Evolutionary conservation across 2,888 invertebrate genomes (phyloP).

Genomic region (Dimorphilus gyrociliatus): DNA sequence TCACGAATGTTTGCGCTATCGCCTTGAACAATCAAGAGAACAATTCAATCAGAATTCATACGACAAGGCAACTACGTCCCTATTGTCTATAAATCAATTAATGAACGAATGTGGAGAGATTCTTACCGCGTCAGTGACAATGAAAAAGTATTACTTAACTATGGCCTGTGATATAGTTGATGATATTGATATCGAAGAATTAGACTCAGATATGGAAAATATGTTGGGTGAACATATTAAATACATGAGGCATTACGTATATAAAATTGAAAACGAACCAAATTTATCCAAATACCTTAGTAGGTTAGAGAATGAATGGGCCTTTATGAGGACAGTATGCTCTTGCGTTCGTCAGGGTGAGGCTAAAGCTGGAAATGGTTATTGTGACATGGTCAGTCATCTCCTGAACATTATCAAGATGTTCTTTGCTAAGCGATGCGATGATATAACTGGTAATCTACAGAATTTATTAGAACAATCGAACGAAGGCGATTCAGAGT

Average conservation of each 20-base stretch:
- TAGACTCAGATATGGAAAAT: constrained; percentile 54
- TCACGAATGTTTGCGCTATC: constrained; percentile 69
- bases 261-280: too few relatives aligned
- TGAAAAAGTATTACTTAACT: constrained; percentile 52
- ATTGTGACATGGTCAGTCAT: constrained; percentile 55
- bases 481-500: too few relatives aligned
- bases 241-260: too few relatives aligned
- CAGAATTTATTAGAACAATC: too few relatives aligned
- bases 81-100: constrained; percentile 40
- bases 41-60: too few relatives aligned
- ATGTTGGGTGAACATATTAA: constrained; percentile 58
- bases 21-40: constrained; percentile 48
- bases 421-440: too few relatives aligned
- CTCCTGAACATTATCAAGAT: too few relatives aligned
- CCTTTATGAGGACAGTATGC: constrained; percentile 59
- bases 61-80: too few relatives aligned
- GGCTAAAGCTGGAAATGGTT: constrained; percentile 55
- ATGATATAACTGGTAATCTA: too few relatives aligned
- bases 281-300: too few relatives aligned
- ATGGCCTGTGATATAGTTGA: constrained; percentile 18
- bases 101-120: constrained; percentile 81
- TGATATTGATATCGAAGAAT: not conserved
- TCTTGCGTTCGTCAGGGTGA: constrained; percentile 59
- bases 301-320: constrained; percentile 80
- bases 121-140: constrained; percentile 60